Evolutionary conservation across 2,888 invertebrate genomes (phyloP), one percentile per base, ranked within the genome.

Genomic region (Lasioglossum calceatum): DNA sequence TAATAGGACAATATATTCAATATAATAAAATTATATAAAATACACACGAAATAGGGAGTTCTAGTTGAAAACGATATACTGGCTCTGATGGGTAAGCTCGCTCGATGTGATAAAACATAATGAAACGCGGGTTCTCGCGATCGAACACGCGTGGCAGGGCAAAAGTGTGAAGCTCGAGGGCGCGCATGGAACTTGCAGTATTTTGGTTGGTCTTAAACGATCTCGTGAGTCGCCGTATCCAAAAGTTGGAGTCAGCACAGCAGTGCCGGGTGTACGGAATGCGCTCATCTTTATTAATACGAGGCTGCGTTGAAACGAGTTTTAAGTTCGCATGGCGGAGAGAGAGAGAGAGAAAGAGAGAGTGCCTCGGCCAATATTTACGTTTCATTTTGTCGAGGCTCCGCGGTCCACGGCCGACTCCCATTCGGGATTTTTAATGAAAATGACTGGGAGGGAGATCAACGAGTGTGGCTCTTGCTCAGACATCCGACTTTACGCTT

Each of bases 281-380:
- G 88, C 88, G 88, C 92, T 92, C 93, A 93, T 93, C 93, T 93
- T 93, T 93, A 93, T 93, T 93, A 93, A 93, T 93, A 92, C 88
- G 87, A 84, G 86, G 79, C 84, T 76, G 70, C 72, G n/a, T 67
- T 39, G 74, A 23, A 54, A 82, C 87, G 90, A 92, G 91, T 91
- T 92, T 92, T 91, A 91, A 92, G 92, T 92, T 92, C 87, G 88
- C 89, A 90, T 89, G 84, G 82, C 84, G 86, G 32, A 32, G 32
- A 32, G 32, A 32, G 87, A 39, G 23, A 67, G 61, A 32, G 27
- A 90, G 91, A 85, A 87, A 36, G 36, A 64, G 58, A 64, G 64
- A 90, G 90, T 89, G 89, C 90, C 92, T 92, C 86, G 87, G 85
- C 92, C 89, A 93, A 93, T 93, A 93, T 93, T 93, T 93, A 93